Percentiles rank a stretch among this genome's conserved stretches.
Evolutionary conservation across 2,113 vertebrate species (phyloP).

Genomic region (Scalopus aquaticus): DNA sequence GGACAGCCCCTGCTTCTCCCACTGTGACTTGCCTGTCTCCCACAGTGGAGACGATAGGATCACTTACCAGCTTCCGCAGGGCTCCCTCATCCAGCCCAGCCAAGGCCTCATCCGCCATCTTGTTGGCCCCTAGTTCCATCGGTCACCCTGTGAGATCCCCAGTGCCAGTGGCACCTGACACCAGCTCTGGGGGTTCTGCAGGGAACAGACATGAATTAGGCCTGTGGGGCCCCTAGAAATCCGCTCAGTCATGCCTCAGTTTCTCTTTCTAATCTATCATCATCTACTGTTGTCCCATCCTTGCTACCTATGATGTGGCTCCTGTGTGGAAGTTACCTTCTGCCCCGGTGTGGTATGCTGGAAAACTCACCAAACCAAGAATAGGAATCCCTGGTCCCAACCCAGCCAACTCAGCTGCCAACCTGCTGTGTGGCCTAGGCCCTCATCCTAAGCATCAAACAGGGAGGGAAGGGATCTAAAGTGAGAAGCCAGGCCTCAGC

Average conservation of each 20-base stretch:
- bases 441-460: conserved; percentile 16
- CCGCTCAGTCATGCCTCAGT: neutral
- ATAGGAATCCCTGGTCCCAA: neutral
- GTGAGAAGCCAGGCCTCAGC: neutral
- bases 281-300: neutral
- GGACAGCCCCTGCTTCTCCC: neutral
- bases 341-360: neutral
- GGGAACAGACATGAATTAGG: conserved; percentile 18
- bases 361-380: conserved; percentile 28
- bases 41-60: neutral
- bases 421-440: neutral
- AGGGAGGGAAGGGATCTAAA: neutral
- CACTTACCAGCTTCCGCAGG: conserved; percentile 86
- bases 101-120: conserved; percentile 84
- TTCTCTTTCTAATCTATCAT: neutral
- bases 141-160: neutral
- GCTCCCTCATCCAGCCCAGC: conserved; percentile 86
- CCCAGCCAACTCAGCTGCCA: neutral
- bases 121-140: neutral
- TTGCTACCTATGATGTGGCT: neutral
- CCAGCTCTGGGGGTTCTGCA: conserved; percentile 64
- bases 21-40: neutral
- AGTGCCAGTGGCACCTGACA: neutral
- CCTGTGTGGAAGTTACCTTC: neutral
- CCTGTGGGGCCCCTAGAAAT: neutral